Base-by-base conservation (phyloP, 1,140 invertebrate genomes). In the Ylistrum balloti region DNA sequence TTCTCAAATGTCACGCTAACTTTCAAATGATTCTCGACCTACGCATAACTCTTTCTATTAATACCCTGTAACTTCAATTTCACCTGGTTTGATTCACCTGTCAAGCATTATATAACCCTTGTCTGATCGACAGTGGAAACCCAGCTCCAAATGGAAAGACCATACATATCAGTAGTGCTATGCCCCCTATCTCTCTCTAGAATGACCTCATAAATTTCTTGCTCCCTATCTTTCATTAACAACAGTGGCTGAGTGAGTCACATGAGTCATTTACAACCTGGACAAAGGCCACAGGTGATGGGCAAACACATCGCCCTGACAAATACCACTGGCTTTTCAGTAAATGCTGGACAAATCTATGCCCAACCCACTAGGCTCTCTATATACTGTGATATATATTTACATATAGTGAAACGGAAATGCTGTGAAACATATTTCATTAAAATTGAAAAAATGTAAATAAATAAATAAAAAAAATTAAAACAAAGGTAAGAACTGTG, bases 141-240 rank as follows among this genome's bases (percentile, higher is more conserved):
- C 41, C n/a, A 74, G 56, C n/a, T 28, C n/a, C 22, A n/a, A 28
- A 74, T 28, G n/a, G 56, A 74, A 74, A 74, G 56, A 74, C 56
- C 13, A 1, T n/a, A 74, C 56, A 74, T n/a, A 74, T 74, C 56
- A 74, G 5, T 28, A 11, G 22, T 74, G 22, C 56, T 28, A 74
- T 17, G 22, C 28, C n/a, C 56, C 56, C 56, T 28, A 74, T 74
- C 56, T 74, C 22, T 48, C 45, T 74, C 56, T n/a, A 13, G 13
- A 28, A 22, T 74, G 56, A 74, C 56, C 56, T 74, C 56, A 74
- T 74, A 74, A 74, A 74, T 74, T 17, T 74, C 56, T 28, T n/a
- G 56, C 56, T 74, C n/a, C 56, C 56, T 74, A 74, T 74, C n/a
- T 74, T 74, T 74, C 56, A 74, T 74, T 74, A 74, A 74, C n/a